Base-by-base conservation (phyloP, 2,888 invertebrate genomes). In the Vesta saturnalis region DNA sequence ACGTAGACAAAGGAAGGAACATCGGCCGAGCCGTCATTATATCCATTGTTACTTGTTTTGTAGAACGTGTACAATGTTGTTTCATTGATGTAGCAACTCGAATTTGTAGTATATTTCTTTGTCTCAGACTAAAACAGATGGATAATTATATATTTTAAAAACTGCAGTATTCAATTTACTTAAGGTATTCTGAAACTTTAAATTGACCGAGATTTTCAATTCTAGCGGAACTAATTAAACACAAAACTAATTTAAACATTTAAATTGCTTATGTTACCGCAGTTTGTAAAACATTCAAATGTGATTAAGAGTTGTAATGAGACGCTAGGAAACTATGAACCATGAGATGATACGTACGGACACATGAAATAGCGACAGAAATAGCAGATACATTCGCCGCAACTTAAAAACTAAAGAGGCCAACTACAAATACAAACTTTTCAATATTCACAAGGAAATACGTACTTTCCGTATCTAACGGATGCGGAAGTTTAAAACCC, bases 1-100 rank as follows among this genome's bases (percentile, higher is more conserved):
- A 92, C 92, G 91, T 89, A 92, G 91, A 92, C 91, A 92, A 89
- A 88, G 89, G 89, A 90, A 88, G 90, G 88, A 83, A 79, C 72
- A 78, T 83, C 83, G 83, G 83, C 83, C 84, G 83, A 84, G 84
- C 84, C 84, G 83, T 83, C 83, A 81, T 78, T 77, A 73, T 77
- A 73, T 74, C 73, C 74, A 77, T 77, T 76, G 73, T 76, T 77
- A 68, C 60, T 67, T 55, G 56, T 61, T 52, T 65, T 65, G 69
- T 72, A 73, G 72, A 73, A 75, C 74, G 80, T 79, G 79, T 80
- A 74, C 80, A 80, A 80, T 79, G 80, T 80, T 79, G 80, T 80
- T 80, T 79, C 79, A 76, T 74, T 76, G 62, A 71, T 68, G 71
- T 71, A 60, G 23, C 60, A 65, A 60, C 56, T 69, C 69, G 65